Conservation (phyloP, 2,888 invertebrate genomes). For the Melanotus villosus region DNA sequence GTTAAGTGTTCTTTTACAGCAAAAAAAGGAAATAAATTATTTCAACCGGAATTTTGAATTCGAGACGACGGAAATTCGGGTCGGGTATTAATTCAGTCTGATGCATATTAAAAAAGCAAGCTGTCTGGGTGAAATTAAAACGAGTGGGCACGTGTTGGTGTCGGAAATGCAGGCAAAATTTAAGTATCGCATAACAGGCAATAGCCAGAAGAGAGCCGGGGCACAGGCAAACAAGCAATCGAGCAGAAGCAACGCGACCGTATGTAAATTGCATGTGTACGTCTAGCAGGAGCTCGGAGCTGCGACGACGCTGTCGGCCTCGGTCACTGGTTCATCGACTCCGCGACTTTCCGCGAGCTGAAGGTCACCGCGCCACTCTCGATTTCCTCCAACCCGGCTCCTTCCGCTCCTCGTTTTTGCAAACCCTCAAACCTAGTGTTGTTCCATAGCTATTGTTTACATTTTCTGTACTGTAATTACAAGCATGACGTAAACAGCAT, state of each 20-base stretch:
- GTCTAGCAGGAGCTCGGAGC: slow-evolving; percentile 30
- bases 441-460: slow-evolving; percentile 23
- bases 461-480: slow-evolving; percentile 27
- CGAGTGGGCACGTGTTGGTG: too few relatives aligned
- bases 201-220: too few relatives aligned
- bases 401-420: slow-evolving; percentile 44
- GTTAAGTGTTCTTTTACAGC: too few relatives aligned
- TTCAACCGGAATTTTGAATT: too few relatives aligned
- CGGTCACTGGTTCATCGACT: slow-evolving; percentile 70
- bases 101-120: too few relatives aligned
- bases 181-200: too few relatives aligned
- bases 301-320: slow-evolving; percentile 44
- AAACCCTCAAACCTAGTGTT: slow-evolving; percentile 18
- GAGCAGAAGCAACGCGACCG: slow-evolving; percentile 1
- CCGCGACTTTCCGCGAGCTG: slow-evolving; percentile 68
- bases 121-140: too few relatives aligned
- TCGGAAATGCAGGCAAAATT: too few relatives aligned
- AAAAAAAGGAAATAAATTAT: too few relatives aligned
- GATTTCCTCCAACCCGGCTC: slow-evolving; percentile 48
- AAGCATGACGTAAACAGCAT: slow-evolving; percentile 24
- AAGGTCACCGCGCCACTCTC: slow-evolving; percentile 63
- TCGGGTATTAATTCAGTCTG: too few relatives aligned
- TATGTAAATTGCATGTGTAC: slow-evolving; percentile 4
- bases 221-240: too few relatives aligned
- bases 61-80: too few relatives aligned